Percentiles rank a stretch among this genome's conserved stretches.
Evolutionary conservation across 2,113 vertebrate species (phyloP).

Genomic region (Kryptolebias marmoratus): DNA sequence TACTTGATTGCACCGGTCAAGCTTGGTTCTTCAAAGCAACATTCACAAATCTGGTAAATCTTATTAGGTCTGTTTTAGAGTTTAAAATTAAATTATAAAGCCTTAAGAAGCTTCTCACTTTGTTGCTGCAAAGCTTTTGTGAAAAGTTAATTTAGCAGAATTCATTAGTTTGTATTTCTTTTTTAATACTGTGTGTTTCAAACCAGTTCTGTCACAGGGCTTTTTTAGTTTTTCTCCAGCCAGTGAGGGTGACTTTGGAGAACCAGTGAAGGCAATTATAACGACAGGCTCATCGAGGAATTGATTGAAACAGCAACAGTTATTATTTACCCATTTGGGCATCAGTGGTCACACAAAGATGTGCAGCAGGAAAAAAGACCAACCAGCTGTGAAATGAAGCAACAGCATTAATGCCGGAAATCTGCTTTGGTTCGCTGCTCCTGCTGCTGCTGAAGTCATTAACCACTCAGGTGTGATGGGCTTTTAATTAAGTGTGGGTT

Average conservation of each 20-base stretch:
- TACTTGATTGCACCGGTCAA: no score
- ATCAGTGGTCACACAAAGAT: conserved; percentile 9
- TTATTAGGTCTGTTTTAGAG: no score
- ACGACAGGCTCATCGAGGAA: conserved; percentile 36
- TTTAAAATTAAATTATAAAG: no score
- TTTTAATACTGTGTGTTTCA: background rate
- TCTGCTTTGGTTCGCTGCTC: conserved; percentile 15
- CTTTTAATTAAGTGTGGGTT: conserved; percentile 61
- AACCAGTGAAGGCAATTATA: conserved; percentile 35
- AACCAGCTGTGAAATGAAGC: conserved; percentile 43
- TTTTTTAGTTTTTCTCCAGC: conserved; percentile 15
- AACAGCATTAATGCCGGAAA: conserved; percentile 16
- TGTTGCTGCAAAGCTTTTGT: background rate
- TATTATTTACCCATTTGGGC: conserved; percentile 24
- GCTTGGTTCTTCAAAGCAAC: no score
- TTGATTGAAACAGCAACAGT: conserved; percentile 52
- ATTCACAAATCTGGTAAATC: no score
- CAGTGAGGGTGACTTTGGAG: background rate
- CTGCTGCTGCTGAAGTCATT: conserved; percentile 46
- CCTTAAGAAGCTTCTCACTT: background rate
- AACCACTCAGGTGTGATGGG: conserved; percentile 34
- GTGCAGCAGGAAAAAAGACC: conserved; percentile 18
- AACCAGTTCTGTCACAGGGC: conserved; percentile 2
- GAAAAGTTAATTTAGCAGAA: background rate
- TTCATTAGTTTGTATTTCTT: background rate